Conservation (phyloP, 2,113 vertebrate species). For the Dascyllus trimaculatus region DNA sequence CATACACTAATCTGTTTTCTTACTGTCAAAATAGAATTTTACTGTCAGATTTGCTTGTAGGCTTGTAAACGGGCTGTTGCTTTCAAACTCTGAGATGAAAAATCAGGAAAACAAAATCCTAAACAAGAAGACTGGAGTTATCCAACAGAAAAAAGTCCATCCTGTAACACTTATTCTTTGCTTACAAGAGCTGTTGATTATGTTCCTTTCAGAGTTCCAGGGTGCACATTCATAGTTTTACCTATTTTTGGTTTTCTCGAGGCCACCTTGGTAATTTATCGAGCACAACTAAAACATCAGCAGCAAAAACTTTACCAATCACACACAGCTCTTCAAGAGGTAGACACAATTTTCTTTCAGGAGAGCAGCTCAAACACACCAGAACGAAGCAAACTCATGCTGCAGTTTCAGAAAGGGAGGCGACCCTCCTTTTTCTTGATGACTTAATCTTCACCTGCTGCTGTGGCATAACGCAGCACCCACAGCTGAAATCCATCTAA, state of each 20-base stretch:
- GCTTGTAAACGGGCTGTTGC: no score
- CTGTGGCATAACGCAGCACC: conserved; percentile 40
- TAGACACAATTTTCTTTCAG: not conserved
- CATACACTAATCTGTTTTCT: no score
- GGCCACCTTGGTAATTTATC: not conserved
- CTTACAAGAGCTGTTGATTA: not conserved
- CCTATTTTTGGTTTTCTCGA: not conserved
- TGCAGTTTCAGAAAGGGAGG: conserved; percentile 3
- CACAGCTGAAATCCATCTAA: conserved; percentile 38
- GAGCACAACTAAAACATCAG: not conserved
- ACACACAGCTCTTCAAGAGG: conserved; percentile 6
- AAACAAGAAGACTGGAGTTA: not conserved
- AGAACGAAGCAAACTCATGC: not conserved
- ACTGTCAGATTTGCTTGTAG: no score
- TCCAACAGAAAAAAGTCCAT: not conserved
- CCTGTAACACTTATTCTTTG: not conserved
- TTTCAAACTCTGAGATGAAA: not conserved
- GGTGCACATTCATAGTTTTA: not conserved
- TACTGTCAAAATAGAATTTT: no score
- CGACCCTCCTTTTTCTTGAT: conserved; percentile 17
- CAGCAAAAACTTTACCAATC: conserved; percentile 1
- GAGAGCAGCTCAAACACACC: conserved; percentile 1
- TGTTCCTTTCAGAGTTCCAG: not conserved
- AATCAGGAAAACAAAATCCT: not conserved
- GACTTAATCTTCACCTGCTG: conserved; percentile 36